Conservation (phyloP, 2,113 vertebrate genomes). For the Oxyura jamaicensis region DNA sequence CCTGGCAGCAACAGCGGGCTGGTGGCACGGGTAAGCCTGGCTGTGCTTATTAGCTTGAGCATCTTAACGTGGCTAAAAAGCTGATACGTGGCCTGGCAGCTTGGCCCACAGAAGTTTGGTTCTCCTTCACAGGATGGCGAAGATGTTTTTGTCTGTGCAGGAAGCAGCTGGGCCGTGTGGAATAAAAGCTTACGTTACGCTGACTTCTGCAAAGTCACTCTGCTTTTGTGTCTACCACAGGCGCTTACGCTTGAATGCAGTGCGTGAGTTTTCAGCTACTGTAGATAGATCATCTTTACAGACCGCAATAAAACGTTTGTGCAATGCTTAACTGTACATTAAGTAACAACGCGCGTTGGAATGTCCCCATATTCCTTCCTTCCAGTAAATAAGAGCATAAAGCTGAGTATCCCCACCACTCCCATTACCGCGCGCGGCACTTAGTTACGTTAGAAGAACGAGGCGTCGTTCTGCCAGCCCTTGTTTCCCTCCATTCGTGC, state of each 20-base stretch:
- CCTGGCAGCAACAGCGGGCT: accelerated
- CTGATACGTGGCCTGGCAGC: background rate
- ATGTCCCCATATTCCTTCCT: conserved; percentile 13
- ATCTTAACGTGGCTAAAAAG: background rate
- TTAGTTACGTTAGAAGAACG: conserved; percentile 59
- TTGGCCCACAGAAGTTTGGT: background rate
- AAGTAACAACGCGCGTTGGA: conserved; percentile 51
- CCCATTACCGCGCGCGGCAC: conserved; percentile 36
- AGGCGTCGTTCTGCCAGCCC: conserved; percentile 52
- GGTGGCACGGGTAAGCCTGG: background rate
- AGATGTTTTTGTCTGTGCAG: background rate
- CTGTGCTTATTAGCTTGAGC: background rate
- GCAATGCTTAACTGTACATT: conserved; percentile 52
- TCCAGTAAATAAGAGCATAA: conserved; percentile 19
- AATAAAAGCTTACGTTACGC: background rate
- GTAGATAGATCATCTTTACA: conserved; percentile 51
- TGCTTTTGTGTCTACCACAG: background rate
- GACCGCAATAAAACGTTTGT: conserved; percentile 56
- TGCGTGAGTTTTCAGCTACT: background rate
- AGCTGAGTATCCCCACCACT: conserved; percentile 50
- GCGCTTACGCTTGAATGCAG: background rate
- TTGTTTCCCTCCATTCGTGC: conserved; percentile 27
- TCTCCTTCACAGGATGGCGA: background rate
- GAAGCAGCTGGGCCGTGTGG: background rate
- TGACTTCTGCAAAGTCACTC: background rate